Conservation (phyloP, 2,797 vertebrate species). For the Anisognathus igniventris region DNA sequence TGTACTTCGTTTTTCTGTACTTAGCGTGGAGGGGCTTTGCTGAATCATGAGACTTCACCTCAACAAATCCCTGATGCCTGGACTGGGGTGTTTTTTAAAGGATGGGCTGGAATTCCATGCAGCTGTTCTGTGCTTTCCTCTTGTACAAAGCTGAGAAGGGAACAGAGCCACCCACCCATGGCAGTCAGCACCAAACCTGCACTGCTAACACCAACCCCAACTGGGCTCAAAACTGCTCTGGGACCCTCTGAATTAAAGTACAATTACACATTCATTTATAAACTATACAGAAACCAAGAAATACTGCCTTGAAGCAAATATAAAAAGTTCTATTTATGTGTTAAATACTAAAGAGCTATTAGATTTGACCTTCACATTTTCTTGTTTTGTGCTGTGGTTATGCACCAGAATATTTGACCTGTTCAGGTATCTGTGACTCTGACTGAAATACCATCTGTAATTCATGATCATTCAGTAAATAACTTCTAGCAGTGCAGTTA, state of each 20-base stretch:
- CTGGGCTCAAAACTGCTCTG: fast-evolving
- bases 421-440: background rate
- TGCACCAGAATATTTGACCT: conserved; percentile 8
- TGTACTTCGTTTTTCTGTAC: background rate
- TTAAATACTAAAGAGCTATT: background rate
- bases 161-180: background rate
- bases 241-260: background rate
- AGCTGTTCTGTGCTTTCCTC: background rate
- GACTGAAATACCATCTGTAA: conserved; percentile 43
- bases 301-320: background rate
- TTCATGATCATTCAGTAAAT: conserved; percentile 44
- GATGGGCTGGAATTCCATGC: background rate
- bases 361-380: background rate
- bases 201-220: background rate
- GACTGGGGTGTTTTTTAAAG: fast-evolving
- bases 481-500: conserved; percentile 42
- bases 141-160: background rate
- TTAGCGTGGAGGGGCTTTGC: background rate
- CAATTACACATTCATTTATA: background rate
- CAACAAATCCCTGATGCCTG: background rate
- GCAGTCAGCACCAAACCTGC: background rate
- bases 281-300: background rate
- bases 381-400: background rate
- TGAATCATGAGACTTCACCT: background rate
- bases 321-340: background rate